Percentiles rank a stretch among this genome's conserved stretches.
Conservation (phyloP, 2,113 vertebrate species). For the Anoplopoma fimbria region DNA sequence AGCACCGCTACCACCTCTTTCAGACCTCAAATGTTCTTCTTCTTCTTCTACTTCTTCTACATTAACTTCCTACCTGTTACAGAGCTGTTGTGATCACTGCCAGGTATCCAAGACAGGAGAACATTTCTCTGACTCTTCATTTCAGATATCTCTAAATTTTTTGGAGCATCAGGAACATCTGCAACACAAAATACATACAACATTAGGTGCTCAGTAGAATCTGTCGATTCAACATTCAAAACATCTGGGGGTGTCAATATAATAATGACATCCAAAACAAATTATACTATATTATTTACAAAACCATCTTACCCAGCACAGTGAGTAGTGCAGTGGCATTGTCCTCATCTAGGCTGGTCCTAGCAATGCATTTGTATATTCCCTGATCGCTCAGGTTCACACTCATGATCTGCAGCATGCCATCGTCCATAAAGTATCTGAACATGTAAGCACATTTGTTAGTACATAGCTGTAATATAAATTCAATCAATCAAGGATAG, state of each 20-base stretch:
- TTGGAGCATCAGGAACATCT: constrained; percentile 92
- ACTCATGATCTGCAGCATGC: constrained; percentile 87
- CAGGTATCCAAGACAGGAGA: constrained; percentile 87
- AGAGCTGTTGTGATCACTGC: constrained; percentile 89
- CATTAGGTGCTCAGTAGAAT: not conserved
- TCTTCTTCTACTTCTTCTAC: not conserved
- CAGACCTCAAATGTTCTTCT: not conserved
- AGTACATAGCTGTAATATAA: not conserved
- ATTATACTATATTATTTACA: not conserved
- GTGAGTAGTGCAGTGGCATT: constrained; percentile 81
- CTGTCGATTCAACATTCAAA: not conserved
- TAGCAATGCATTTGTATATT: constrained; percentile 87
- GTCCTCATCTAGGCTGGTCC: constrained; percentile 87
- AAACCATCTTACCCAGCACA: constrained; percentile 87
- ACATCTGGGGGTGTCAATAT: not conserved
- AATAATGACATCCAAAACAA: not conserved
- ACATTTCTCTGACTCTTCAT: constrained; percentile 83
- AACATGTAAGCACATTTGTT: not conserved
- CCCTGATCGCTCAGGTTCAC: constrained; percentile 89
- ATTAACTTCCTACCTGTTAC: constrained; percentile 85
- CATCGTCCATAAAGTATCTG: constrained; percentile 79
- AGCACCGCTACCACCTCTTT: not conserved
- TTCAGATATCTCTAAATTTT: constrained; percentile 84
- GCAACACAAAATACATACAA: constrained; percentile 21
- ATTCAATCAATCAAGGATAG: not conserved